Evolutionary conservation across 1,140 invertebrate species (phyloP).

Genomic region (Colletes latitarsis): DNA sequence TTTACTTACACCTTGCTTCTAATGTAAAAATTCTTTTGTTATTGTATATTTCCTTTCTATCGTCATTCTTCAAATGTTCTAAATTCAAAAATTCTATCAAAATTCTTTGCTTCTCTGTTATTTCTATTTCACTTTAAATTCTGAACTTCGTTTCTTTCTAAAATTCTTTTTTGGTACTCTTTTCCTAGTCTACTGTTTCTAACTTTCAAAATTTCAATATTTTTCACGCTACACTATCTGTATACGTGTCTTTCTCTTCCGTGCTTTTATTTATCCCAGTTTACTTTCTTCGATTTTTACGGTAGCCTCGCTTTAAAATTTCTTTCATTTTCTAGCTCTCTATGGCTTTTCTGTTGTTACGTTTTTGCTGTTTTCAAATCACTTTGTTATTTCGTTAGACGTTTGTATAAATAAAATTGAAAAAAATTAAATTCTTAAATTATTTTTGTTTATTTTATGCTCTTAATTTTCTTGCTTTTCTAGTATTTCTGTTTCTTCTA

Average conservation of each 20-base stretch:
- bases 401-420: not conserved
- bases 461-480: conserved; percentile 20
- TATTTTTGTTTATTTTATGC: conserved; percentile 17
- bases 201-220: conserved; percentile 9
- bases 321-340: not conserved
- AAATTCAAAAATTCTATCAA: no score
- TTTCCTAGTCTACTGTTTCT: not conserved
- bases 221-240: conserved; percentile 5
- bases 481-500: not conserved
- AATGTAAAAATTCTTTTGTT: no score
- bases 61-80: no score
- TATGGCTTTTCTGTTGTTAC: not conserved
- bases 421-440: no score
- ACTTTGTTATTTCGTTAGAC: not conserved
- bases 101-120: not conserved
- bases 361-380: not conserved
- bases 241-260: conserved; percentile 21
- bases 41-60: no score
- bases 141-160: not conserved
- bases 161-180: not conserved
- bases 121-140: no score
- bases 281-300: conserved; percentile 9
- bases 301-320: not conserved
- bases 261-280: not conserved
- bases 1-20: no score